Conservation (phyloP, 2,797 vertebrate species). For the Masticophis lateralis region DNA sequence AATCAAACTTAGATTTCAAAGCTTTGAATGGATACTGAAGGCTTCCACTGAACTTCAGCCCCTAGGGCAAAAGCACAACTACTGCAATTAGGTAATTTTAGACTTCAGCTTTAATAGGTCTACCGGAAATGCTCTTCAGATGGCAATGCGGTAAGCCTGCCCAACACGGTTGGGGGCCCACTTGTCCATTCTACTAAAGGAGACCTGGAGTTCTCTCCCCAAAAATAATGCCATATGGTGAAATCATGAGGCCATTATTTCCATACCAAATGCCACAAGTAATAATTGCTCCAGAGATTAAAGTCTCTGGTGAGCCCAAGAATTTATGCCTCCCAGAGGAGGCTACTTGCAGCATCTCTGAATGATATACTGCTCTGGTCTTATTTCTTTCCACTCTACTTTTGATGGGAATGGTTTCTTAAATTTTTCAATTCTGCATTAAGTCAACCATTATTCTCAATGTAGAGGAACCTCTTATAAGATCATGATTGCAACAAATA, state of each 20-base stretch:
- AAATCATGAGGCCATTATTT: not conserved
- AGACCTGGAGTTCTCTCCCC: no score
- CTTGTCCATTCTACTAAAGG: not conserved
- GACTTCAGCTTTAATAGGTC: not conserved
- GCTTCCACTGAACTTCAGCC: not conserved
- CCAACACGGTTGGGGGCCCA: not conserved
- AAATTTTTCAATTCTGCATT: not conserved
- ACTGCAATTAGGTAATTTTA: not conserved
- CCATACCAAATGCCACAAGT: not conserved
- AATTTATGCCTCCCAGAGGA: not conserved
- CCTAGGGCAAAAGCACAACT: not conserved
- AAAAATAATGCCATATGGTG: not conserved
- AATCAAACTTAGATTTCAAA: not conserved
- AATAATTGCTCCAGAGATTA: not conserved
- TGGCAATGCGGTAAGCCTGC: not conserved
- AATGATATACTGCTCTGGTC: not conserved
- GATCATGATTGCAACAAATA: not conserved
- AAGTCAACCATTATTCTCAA: no score
- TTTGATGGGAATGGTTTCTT: not conserved
- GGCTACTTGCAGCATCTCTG: not conserved
- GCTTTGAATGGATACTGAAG: not conserved
- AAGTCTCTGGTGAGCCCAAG: not conserved
- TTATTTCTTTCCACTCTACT: not conserved
- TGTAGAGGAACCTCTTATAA: not conserved
- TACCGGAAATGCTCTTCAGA: not conserved